Evolutionary conservation across 2,888 invertebrate species (phyloP), one percentile per base, ranked within the genome.

Genomic region (Chromoteleia sp.): DNA sequence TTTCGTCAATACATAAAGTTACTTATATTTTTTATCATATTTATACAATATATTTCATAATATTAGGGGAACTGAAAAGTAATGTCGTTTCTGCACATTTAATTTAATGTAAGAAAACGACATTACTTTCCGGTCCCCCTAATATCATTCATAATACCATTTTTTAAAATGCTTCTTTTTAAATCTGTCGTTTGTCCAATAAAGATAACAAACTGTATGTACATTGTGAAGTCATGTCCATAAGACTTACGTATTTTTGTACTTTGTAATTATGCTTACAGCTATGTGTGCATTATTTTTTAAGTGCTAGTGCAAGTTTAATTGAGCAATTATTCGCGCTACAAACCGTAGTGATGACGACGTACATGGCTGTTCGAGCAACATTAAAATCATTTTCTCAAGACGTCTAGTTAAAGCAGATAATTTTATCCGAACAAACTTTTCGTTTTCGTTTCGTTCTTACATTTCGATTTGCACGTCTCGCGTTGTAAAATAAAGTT

Each of bases 291-390:
- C 41, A 58, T 74, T 65, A 65, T 65, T 58, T 70, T 74, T 74
- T 39, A 75, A 63, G 63, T 48, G 54, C 56, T 29, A 65, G 74
- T 54, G 63, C 56, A 65, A 74, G 17, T 56, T 75, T 75, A 75
- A 75, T 75, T 75, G 75, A 75, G 75, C 65, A 75, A 75, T 65
- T 75, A 58, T 67, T 65, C 75, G 75, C 65, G 58, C 75, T 58
- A 75, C 75, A 75, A 75, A 67, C 75, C 65, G 48, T 39, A 39
- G 58, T 65, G 50, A 58, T 67, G 58, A 58, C 30, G 65, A 75
- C 25, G 75, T 30, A 59, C 19, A 25, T 19, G 59, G 21, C 15
- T 30, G 10, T 58, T 48, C 56, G 15, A 56, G 48, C 58, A 74
- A 58, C 45, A 58, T 65, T 74, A 58, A 63, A 63, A 74, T 63